Evolutionary conservation across 2,888 invertebrate genomes (phyloP).

Genomic region (Megaustenia siamemsis): DNA sequence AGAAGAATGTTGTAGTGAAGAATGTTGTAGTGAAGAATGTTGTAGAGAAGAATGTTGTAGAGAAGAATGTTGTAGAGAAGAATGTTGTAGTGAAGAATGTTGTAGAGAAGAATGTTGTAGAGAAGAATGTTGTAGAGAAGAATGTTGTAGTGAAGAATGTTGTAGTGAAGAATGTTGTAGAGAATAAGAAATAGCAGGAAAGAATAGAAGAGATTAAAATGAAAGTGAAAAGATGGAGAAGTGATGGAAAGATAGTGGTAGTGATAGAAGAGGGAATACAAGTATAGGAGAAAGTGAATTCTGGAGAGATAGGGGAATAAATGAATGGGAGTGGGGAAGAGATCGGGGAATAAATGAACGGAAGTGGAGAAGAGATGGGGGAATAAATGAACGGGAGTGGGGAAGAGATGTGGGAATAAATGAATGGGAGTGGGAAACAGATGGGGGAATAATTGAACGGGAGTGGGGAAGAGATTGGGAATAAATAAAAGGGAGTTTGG

Average conservation of each 20-base stretch:
- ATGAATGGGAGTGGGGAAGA: background rate
- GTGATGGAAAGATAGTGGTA: background rate
- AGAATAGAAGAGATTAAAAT: background rate
- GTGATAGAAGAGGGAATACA: background rate
- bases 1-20: no score
- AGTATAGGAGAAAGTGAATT: background rate
- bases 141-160: no score
- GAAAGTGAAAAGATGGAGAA: background rate
- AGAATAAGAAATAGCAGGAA: background rate
- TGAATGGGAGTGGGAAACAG: background rate
- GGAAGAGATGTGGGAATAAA: background rate
- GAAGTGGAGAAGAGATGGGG: background rate
- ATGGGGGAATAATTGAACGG: background rate
- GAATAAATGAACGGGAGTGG: background rate
- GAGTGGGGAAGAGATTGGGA: background rate
- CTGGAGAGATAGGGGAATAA: background rate
- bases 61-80: no score
- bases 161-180: background rate
- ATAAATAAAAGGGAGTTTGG: background rate
- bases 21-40: no score
- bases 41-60: no score
- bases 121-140: no score
- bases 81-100: no score
- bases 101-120: no score
- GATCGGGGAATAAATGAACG: background rate